Conservation (phyloP, 2,113 vertebrate genomes). For the Eulemur macaco region DNA sequence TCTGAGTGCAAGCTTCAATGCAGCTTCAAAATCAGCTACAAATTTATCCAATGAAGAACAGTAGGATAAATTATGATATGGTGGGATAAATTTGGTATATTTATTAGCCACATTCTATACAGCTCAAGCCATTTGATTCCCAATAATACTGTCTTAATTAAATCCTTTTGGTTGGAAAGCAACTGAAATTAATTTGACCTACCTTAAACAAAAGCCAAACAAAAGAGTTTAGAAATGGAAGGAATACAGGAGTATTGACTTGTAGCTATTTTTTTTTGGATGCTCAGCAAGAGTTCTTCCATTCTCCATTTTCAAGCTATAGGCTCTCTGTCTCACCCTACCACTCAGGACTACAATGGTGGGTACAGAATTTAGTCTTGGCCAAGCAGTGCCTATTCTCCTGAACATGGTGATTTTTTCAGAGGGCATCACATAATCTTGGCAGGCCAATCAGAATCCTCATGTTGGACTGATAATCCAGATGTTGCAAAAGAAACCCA, state of each 20-base stretch:
- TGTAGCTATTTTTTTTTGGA: background rate
- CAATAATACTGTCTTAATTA: background rate
- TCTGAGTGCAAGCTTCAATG: background rate
- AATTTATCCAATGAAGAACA: background rate
- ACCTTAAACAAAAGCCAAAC: background rate
- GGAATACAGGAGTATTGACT: background rate
- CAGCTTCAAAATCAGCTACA: background rate
- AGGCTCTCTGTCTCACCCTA: background rate
- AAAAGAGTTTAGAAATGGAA: background rate
- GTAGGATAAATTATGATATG: background rate
- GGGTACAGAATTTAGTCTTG: background rate
- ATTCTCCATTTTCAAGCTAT: background rate
- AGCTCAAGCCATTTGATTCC: background rate
- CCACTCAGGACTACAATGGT: background rate
- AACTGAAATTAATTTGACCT: background rate
- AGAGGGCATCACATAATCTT: background rate
- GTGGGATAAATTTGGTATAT: background rate
- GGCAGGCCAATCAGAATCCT: background rate
- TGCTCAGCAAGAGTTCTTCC: background rate
- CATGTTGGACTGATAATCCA: background rate
- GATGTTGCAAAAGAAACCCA: background rate
- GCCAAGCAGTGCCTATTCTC: background rate
- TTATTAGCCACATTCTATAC: background rate
- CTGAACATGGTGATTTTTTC: background rate
- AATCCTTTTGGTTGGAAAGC: background rate